These are phyloP conservation scores for Peromyscus nudipes DNA, from an alignment of 2,797 vertebrate species.

Conservation along the genomic window DNA sequence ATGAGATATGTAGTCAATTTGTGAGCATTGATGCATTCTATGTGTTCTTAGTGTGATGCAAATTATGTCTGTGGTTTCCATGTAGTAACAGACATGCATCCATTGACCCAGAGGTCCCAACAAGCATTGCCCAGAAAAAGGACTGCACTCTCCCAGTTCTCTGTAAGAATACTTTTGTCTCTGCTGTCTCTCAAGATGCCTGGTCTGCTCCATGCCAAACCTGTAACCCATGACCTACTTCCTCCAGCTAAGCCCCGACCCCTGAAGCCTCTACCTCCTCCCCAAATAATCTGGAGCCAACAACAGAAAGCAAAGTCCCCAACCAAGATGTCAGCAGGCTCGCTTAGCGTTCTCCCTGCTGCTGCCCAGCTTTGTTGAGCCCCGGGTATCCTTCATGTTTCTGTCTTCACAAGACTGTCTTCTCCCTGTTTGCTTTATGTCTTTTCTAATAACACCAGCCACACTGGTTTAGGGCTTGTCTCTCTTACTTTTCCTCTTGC, in stretches of 20 bases:
- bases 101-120: background rate
- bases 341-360: background rate
- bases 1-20: background rate
- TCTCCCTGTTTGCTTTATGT: background rate
- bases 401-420: background rate
- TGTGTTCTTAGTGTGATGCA: background rate
- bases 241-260: background rate
- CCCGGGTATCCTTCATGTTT: background rate
- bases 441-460: background rate
- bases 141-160: rapidly evolving
- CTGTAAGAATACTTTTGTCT: background rate
- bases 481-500: background rate
- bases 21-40: background rate
- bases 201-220: background rate
- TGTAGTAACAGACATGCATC: no score
- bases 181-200: background rate
- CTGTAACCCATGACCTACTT: background rate
- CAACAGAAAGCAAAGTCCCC: background rate
- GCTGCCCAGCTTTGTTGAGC: background rate
- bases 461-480: background rate
- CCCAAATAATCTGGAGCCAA: background rate
- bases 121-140: background rate
- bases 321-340: background rate
- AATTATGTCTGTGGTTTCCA: background rate
- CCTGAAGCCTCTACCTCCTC: background rate